Base-by-base conservation (phyloP, 2,888 invertebrate genomes). In the Podotricha telesiphe region DNA sequence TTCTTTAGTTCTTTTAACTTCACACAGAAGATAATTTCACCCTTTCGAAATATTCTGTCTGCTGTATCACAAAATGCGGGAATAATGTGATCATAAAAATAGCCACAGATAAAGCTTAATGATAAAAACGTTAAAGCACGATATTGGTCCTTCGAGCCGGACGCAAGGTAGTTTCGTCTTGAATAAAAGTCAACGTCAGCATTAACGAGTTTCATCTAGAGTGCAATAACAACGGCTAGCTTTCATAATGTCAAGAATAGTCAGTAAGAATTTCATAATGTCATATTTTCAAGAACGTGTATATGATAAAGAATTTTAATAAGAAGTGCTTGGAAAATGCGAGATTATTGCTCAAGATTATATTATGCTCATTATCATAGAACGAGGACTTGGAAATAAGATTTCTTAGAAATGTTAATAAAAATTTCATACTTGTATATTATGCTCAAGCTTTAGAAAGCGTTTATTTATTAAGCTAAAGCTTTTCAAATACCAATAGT, bases 81-180 rank as follows among this genome's bases (percentile, higher is more conserved):
- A 42, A 42, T 7, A 42, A 13, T 13, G 42, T 42, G 42, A 13
- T 1, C 13, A 11, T 13, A 37, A 37, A 37, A 37, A 13, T 7
- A 42, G 0, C 11, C 1, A 42, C 42, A 2, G 13, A 11, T 20
- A 48, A 48, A 48, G 17, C 8, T 28, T 51, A 61, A 62, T 19
- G 19, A 37, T 15, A 19, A 42, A 50, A 48, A 42, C n/a, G 19
- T 68, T 42, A 68, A 40, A 58, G 28, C 48, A 37, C 28, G 48
- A 56, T 37, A 34, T 59, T 51, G 58, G 66, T 66, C 58, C 66
- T 58, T 58, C 48, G 66, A 66, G 66, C 66, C 40, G 66, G 66
- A 66, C 22, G 20, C 56, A 17, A 58, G 19, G n/a, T 37, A 37
- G 40, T n/a, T 58, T 50, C 56, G 17, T 34, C 48, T 58, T 50